Base-by-base conservation (phyloP, 1,140 invertebrate genomes). In the Pemphigus obesinymphae region DNA sequence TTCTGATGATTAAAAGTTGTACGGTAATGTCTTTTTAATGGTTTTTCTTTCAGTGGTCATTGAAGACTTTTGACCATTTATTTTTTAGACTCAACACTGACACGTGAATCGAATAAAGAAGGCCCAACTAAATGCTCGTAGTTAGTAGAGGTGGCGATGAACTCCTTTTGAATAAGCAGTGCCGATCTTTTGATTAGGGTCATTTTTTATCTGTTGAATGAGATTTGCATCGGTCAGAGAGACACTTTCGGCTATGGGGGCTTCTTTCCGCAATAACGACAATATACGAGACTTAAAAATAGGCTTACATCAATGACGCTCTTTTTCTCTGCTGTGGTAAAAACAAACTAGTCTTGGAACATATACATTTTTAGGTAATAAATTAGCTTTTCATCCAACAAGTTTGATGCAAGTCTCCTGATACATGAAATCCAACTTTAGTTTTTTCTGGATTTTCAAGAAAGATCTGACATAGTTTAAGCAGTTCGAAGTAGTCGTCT, bases 301-400 rank as follows among this genome's bases (percentile, higher is more conserved):
- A 83, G 23, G 50, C 82, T 83, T 58, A 84, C 34, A 6, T 82
- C 73, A 26, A 29, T 45, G 10, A 84, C 43, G n/a, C 45, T 17
- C 34, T 66, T 83, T 63, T 81, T 15, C 63, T 83, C 78, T 31
- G 72, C 11, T 10, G 11, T 58, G 4, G 82, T 82, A 13, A 82
- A 34, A 10, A 17, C 2, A 23, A 82, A 55, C 48, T 82, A 45
- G 5, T 82, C 82, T 37, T 82, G 34, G 72, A 83, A 84, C 4
- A 83, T n/a, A 43, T 76, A 84, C 6, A 82, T 83, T 82, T 84
- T 84, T 53, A 82, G 43, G 11, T 17, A 15, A 63, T 84, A 84
- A 66, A 84, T 82, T 45, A 82, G 66, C 50, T 83, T 83, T 34
- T 76, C 34, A 83, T 83, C 73, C 82, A 84, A 17, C 81, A 40